Conservation (phyloP, 2,888 invertebrate genomes). For the Philonicus albiceps region DNA sequence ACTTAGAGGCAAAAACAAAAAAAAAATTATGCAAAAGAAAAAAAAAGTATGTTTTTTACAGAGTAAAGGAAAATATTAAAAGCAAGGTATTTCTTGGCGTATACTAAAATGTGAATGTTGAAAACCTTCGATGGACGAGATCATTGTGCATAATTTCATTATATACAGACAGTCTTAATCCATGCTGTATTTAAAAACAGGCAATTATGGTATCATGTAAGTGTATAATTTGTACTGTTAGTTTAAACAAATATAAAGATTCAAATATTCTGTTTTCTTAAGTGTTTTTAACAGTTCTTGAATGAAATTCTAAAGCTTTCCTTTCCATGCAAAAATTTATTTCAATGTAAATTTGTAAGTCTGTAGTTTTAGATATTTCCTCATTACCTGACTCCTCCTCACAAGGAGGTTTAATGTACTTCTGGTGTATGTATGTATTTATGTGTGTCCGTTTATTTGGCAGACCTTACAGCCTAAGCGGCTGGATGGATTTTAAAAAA, state of each 20-base stretch:
- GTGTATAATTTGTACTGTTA: conserved; percentile 33
- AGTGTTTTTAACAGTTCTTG: not conserved
- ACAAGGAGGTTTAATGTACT: too few species aligned
- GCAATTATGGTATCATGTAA: conserved; percentile 19
- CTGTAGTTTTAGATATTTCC: too few species aligned
- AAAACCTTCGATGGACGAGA: not conserved
- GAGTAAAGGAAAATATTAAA: not conserved
- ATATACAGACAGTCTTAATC: conserved; percentile 25
- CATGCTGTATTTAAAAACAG: conserved; percentile 19
- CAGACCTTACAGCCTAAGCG: too few species aligned
- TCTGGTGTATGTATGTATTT: too few species aligned
- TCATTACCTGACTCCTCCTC: too few species aligned
- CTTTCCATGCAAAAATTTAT: not conserved
- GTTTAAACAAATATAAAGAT: conserved; percentile 25
- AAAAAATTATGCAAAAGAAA: not conserved
- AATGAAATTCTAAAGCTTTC: not conserved
- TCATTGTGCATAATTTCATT: conserved; percentile 8
- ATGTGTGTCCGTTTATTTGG: too few species aligned
- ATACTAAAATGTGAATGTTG: conserved; percentile 14
- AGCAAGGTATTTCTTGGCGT: not conserved
- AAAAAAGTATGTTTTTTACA: conserved; percentile 10
- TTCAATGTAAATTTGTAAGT: not conserved
- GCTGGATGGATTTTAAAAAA: too few species aligned
- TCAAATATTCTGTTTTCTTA: conserved; percentile 32
- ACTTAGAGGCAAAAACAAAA: not conserved